Percentiles rank a stretch among this genome's conserved stretches.
Evolutionary conservation across 2,797 vertebrate genomes (phyloP).

Genomic region (Pipistrellus kuhlii): DNA sequence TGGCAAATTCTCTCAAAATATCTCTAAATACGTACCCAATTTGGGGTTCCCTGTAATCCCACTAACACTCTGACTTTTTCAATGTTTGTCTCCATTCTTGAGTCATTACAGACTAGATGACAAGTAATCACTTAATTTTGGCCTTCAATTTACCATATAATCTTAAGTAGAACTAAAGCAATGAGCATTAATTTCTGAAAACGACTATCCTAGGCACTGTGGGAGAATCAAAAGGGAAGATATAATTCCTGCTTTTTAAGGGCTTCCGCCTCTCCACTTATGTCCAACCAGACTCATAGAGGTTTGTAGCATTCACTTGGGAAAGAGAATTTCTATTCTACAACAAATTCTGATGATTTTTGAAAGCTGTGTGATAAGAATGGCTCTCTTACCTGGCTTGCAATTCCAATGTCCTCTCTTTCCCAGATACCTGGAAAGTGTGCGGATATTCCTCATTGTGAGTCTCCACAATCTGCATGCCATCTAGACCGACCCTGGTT

Average conservation of each 20-base stretch:
- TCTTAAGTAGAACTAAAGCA: not conserved
- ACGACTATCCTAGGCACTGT: not conserved
- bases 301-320: not conserved
- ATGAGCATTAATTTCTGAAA: not conserved
- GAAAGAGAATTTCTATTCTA: not conserved
- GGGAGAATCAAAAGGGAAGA: not conserved
- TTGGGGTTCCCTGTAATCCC: not conserved
- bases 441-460: conserved; percentile 97
- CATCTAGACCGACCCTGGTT: conserved; percentile 95
- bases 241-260: not conserved
- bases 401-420: conserved; percentile 96
- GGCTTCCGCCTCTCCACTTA: not conserved
- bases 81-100: not conserved
- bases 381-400: conserved; percentile 92
- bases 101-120: not conserved
- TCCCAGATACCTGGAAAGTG: conserved; percentile 98
- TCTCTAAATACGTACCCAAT: not conserved
- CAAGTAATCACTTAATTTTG: not conserved
- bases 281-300: not conserved
- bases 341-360: not conserved
- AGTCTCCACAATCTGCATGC: conserved; percentile 96
- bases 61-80: not conserved
- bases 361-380: not conserved
- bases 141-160: not conserved
- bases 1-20: conserved; percentile 27